These are phyloP conservation scores for Mus spicilegus DNA, from an alignment of 2,113 vertebrate species.

Conservation along the genomic window DNA sequence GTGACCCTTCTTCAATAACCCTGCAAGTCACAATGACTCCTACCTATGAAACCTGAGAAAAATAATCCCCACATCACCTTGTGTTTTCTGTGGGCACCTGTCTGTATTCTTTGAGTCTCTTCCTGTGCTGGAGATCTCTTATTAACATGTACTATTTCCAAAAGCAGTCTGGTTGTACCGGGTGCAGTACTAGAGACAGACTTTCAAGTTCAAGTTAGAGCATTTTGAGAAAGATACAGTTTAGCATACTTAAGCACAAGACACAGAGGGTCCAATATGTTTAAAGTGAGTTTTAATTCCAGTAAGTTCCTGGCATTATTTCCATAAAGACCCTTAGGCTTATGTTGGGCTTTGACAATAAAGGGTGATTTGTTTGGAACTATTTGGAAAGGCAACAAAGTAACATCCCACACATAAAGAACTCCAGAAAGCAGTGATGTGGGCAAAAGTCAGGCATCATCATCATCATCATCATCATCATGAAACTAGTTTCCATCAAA, in stretches of 20 bases:
- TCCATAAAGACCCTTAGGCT: background rate
- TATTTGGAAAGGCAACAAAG: background rate
- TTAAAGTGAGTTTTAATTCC: background rate
- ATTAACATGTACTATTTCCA: background rate
- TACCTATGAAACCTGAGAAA: slow-evolving; percentile 50
- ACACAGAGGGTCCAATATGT: background rate
- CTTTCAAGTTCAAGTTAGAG: background rate
- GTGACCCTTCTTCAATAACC: slow-evolving; percentile 18
- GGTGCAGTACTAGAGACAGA: background rate
- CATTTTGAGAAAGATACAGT: background rate
- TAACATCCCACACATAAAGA: background rate
- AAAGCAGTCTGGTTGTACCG: background rate
- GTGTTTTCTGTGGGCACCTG: slow-evolving; percentile 32
- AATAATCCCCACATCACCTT: slow-evolving; percentile 43
- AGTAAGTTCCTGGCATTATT: background rate
- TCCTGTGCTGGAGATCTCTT: background rate
- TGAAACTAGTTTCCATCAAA: background rate
- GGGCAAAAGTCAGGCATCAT: too few species aligned
- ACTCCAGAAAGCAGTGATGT: background rate
- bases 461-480: too few species aligned
- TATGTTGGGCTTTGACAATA: slow-evolving; percentile 20
- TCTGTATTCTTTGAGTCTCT: background rate
- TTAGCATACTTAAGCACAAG: background rate
- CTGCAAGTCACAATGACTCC: slow-evolving; percentile 1
- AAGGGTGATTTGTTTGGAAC: background rate